Evolutionary conservation across 2,113 vertebrate genomes (phyloP).

Genomic region (Colinus virginianus): DNA sequence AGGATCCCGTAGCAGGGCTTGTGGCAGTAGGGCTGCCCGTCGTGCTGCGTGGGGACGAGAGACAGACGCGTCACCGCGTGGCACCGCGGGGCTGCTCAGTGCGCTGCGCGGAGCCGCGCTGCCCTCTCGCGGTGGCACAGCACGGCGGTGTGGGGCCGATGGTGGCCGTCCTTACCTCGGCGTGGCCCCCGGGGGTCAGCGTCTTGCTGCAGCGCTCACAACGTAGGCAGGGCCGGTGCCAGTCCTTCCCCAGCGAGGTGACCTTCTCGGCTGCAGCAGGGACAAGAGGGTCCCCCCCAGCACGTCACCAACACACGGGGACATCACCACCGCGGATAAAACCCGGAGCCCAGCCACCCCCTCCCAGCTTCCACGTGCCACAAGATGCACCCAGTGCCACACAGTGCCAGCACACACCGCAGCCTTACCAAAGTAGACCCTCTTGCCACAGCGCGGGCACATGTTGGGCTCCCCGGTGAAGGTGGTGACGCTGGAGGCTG

Average conservation of each 20-base stretch:
- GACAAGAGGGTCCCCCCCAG: background rate
- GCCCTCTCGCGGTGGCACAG: background rate
- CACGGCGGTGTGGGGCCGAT: background rate
- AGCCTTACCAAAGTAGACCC: slow-evolving; percentile 94
- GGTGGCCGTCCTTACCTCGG: slow-evolving; percentile 83
- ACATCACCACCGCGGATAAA: background rate
- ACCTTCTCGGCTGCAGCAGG: slow-evolving; percentile 90
- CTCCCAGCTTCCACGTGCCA: background rate
- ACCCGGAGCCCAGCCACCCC: background rate
- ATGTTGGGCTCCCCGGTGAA: slow-evolving; percentile 95
- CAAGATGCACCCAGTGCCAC: background rate
- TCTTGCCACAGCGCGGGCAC: slow-evolving; percentile 94
- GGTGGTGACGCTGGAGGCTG: slow-evolving; percentile 92
- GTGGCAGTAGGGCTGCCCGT: slow-evolving; percentile 85
- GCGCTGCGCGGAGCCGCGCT: background rate
- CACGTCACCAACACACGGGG: background rate
- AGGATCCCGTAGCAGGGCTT: slow-evolving; percentile 87
- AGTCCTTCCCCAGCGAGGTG: slow-evolving; percentile 97
- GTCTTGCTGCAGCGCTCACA: slow-evolving; percentile 97
- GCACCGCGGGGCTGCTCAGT: background rate
- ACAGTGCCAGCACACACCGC: background rate
- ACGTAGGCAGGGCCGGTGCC: slow-evolving; percentile 96
- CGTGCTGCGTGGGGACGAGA: slow-evolving; percentile 61
- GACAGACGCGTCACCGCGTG: background rate
- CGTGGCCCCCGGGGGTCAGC: slow-evolving; percentile 90